Evolutionary conservation across 2,888 invertebrate species (phyloP).

Genomic region (Rhamnusium bicolor): DNA sequence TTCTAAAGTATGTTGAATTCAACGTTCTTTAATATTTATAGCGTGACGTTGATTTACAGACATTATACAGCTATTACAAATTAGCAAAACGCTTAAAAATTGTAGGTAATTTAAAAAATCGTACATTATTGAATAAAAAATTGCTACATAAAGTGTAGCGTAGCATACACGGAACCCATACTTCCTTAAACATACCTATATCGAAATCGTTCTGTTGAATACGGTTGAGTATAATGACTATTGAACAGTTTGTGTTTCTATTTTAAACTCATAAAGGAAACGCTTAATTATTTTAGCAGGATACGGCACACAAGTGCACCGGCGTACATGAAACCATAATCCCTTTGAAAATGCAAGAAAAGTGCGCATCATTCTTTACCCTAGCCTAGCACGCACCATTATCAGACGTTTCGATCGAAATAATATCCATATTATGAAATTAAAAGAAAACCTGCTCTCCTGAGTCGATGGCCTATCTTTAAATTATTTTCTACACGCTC

Average conservation of each 20-base stretch:
- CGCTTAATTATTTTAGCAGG: conserved; percentile 30
- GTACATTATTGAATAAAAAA: background rate
- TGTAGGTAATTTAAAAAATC: background rate
- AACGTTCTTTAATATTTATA: background rate
- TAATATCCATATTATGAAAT: conserved; percentile 54
- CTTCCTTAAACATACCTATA: background rate
- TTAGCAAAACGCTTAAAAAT: background rate
- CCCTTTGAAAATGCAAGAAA: conserved; percentile 10
- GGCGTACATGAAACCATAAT: conserved; percentile 7
- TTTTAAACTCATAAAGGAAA: conserved; percentile 27
- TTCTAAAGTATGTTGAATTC: no score
- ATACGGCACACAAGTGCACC: conserved; percentile 28
- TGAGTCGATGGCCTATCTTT: conserved; percentile 61
- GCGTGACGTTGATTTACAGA: background rate
- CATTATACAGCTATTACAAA: background rate
- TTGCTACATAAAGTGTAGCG: background rate
- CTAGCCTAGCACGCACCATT: background rate
- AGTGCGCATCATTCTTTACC: background rate
- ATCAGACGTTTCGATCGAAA: conserved; percentile 36
- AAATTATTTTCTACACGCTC: conserved; percentile 61
- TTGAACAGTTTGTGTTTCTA: conserved; percentile 25
- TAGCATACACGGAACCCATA: background rate
- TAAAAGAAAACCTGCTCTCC: conserved; percentile 60
- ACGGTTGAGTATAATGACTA: background rate
- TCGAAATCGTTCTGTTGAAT: background rate